Evolutionary conservation across 1,140 invertebrate genomes (phyloP).

Genomic region (Kradibia gibbosae): DNA sequence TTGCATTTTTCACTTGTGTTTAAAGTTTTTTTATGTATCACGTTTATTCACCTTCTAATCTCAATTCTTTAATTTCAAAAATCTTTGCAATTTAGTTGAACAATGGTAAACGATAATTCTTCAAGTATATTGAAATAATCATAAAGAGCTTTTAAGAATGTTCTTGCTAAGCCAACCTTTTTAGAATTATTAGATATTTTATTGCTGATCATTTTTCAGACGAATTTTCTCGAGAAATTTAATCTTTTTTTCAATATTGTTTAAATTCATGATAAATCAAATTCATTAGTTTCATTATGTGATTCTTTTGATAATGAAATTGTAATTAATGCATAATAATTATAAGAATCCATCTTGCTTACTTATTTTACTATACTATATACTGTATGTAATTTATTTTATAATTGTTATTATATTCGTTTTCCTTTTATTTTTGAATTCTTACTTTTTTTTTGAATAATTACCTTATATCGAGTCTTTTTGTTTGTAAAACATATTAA

Average conservation of each 20-base stretch:
- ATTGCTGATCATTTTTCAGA: constrained; percentile 11
- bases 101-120: constrained; percentile 41
- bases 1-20: not conserved
- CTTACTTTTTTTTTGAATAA: too few relatives aligned
- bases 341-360: too few relatives aligned
- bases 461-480: too few relatives aligned
- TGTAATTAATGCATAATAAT: too few relatives aligned
- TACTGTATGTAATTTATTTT: too few relatives aligned
- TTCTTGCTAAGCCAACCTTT: not conserved
- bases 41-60: too few relatives aligned
- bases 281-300: not conserved
- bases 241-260: not conserved
- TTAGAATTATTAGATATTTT: not conserved
- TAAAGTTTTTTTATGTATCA: constrained; percentile 27
- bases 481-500: too few relatives aligned
- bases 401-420: too few relatives aligned
- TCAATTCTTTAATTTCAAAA: constrained; percentile 26
- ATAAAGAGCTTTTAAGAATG: constrained; percentile 30
- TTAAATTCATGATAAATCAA: not conserved
- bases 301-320: too few relatives aligned
- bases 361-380: too few relatives aligned
- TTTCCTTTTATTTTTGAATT: too few relatives aligned
- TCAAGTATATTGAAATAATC: constrained; percentile 42
- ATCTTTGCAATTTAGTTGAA: constrained; percentile 40
- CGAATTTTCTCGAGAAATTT: not conserved